Evolutionary conservation across 2,113 vertebrate species (phyloP).

Genomic region (Phasianus colchicus): DNA sequence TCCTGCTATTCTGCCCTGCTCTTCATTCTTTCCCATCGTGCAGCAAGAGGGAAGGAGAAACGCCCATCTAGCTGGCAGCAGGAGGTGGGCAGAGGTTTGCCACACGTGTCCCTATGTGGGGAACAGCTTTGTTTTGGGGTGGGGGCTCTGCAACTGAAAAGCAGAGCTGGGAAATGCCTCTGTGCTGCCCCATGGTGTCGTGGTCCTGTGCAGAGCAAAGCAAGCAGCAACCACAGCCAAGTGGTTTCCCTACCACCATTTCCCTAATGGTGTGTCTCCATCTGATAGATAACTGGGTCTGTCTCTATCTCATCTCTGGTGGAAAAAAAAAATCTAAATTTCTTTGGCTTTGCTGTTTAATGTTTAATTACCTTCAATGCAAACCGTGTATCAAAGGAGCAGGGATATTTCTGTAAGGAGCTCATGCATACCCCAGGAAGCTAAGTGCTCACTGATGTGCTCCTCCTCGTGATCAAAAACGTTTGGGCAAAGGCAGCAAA

Average conservation of each 20-base stretch:
- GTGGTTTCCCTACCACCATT: too few relatives aligned
- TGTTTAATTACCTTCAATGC: conserved; percentile 31
- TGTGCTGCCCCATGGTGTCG: not conserved
- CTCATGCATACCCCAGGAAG: not conserved
- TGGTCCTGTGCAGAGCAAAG: not conserved
- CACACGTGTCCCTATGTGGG: not conserved
- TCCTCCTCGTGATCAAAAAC: not conserved
- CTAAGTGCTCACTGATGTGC: not conserved
- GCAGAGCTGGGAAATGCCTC: not conserved
- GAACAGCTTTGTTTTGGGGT: not conserved
- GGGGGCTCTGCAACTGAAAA: not conserved
- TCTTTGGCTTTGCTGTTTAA: conserved; percentile 13
- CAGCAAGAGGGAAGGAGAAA: not conserved
- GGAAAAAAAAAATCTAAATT: not conserved
- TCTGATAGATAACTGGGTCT: not conserved
- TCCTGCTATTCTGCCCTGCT: rapidly evolving
- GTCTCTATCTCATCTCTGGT: not conserved
- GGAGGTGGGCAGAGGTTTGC: not conserved
- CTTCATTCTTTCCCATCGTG: not conserved
- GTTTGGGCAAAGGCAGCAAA: not conserved
- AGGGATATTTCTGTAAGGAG: not conserved
- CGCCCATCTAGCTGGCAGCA: not conserved
- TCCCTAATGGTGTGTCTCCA: not conserved
- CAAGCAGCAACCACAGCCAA: not conserved
- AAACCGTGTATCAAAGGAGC: conserved; percentile 23